Conservation (phyloP, 1,140 invertebrate species). For the Nymphalis io region DNA sequence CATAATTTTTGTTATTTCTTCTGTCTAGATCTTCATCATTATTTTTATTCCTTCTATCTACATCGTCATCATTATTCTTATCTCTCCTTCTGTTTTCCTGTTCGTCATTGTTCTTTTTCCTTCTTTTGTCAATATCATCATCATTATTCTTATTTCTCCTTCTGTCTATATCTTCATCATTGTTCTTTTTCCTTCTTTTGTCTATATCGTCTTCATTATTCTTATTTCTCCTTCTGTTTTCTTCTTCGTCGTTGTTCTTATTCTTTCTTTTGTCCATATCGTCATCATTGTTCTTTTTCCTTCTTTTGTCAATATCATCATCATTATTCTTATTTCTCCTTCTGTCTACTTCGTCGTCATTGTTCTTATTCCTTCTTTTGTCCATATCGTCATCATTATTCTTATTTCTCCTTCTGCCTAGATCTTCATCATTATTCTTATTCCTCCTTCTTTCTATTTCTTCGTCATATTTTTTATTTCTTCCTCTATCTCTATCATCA, state of each 20-base stretch:
- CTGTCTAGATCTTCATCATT: constrained; percentile 21
- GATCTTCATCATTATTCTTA: constrained; percentile 17
- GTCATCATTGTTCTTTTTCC: constrained; percentile 6
- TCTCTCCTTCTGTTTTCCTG: neutral
- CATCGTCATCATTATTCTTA: neutral
- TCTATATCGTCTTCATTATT: neutral
- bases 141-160: constrained; percentile 7
- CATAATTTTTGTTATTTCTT: constrained; percentile 8
- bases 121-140: constrained; percentile 6
- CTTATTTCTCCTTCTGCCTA: neutral
- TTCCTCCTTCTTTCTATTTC: constrained; percentile 20
- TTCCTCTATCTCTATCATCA: constrained; percentile 10
- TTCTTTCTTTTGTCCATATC: constrained; percentile 1
- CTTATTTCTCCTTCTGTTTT: neutral
- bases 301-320: constrained; percentile 16
- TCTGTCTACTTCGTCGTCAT: constrained; percentile 8
- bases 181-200: constrained; percentile 14
- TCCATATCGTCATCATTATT: neutral
- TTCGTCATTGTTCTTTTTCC: neutral
- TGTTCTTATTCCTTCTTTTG: constrained; percentile 24
- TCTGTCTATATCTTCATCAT: constrained; percentile 18
- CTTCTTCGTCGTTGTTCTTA: neutral
- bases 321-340: neutral
- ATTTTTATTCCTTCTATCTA: constrained; percentile 9
- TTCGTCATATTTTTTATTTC: constrained; percentile 19